A percentile compares a stretch with the other conserved stretches of the same genome.
These are phyloP conservation scores for Iselma pallidipennis DNA, from an alignment of 2,888 invertebrate species.

Conservation along the genomic window DNA sequence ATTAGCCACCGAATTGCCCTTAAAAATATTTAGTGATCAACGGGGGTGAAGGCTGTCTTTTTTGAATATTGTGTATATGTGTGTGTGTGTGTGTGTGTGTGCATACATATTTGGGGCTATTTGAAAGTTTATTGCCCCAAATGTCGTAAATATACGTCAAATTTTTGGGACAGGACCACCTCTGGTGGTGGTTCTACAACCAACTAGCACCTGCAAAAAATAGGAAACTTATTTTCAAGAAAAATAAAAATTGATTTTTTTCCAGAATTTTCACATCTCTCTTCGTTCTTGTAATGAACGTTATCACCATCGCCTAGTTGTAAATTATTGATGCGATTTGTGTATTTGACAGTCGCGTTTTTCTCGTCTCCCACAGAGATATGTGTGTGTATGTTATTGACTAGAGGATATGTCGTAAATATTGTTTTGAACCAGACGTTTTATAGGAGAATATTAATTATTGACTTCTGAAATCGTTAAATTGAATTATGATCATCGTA, in stretches of 20 bases:
- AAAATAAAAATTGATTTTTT: no score
- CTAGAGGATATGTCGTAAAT: conserved; percentile 34
- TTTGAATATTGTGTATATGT: no score
- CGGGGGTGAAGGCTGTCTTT: background rate
- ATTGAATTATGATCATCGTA: conserved; percentile 31
- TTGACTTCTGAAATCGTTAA: conserved; percentile 36
- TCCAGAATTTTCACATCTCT: no score
- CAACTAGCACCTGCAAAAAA: no score
- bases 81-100: no score
- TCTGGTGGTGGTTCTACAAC: no score
- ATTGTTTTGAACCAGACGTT: conserved; percentile 24
- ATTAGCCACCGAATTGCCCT: conserved; percentile 42
- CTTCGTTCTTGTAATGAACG: no score
- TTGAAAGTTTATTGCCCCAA: background rate
- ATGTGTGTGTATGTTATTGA: conserved; percentile 31
- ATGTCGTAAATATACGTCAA: no score
- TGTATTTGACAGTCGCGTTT: conserved; percentile 41
- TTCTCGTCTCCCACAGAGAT: conserved; percentile 28
- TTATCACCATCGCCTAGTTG: conserved; percentile 15
- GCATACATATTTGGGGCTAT: background rate
- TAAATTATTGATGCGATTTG: conserved; percentile 38
- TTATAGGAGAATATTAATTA: conserved; percentile 36
- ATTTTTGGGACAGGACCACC: no score
- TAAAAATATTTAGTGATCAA: conserved; percentile 23
- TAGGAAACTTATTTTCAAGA: no score